Percentiles rank a stretch among this genome's conserved stretches.
These are phyloP conservation scores for Poeciliopsis retropinna DNA, from an alignment of 2,113 vertebrate species.

Conservation along the genomic window DNA sequence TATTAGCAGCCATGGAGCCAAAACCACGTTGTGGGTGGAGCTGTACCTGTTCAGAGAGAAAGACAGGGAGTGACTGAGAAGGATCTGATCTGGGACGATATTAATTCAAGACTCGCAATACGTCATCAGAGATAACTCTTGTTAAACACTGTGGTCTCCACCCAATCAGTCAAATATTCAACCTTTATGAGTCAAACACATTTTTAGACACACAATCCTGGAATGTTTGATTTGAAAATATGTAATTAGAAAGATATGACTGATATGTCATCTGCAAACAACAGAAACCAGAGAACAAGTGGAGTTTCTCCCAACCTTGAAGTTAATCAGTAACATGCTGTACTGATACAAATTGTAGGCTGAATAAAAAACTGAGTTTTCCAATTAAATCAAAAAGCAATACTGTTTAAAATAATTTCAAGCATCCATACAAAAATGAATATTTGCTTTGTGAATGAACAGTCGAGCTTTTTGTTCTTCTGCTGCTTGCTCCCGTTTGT, in stretches of 20 bases:
- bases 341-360: not conserved
- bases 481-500: not conserved
- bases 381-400: not conserved
- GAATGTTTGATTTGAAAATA: not conserved
- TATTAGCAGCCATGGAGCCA: conserved; percentile 52
- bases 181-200: conserved; percentile 29
- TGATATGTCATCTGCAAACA: not conserved
- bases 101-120: conserved; percentile 11
- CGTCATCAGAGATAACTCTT: not conserved
- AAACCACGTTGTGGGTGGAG: not conserved
- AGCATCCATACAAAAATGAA: not conserved
- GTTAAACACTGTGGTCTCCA: not conserved
- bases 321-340: not conserved
- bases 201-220: not conserved
- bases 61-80: conserved; percentile 28
- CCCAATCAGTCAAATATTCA: conserved; percentile 43
- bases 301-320: not conserved
- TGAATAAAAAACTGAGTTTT: not conserved
- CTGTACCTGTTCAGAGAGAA: conserved; percentile 38
- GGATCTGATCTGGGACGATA: not conserved
- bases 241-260: not conserved
- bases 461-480: not conserved
- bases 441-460: conserved; percentile 1
- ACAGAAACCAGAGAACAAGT: not conserved
- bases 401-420: not conserved